These are phyloP conservation scores for Nipponia nippon DNA, from an alignment of 2,113 vertebrate species.

Conservation along the genomic window DNA sequence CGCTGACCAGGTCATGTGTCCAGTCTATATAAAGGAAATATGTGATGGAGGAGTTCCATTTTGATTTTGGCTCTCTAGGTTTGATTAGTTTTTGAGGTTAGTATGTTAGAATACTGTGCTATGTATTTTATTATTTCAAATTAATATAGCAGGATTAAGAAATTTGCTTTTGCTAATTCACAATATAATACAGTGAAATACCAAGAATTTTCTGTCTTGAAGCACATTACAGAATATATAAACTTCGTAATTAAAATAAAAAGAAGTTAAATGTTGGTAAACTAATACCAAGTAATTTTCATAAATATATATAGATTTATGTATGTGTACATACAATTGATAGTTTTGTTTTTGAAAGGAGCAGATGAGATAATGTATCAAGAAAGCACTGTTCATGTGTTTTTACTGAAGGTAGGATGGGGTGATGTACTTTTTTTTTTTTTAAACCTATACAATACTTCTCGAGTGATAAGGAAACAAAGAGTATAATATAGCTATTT, in stretches of 20 bases:
- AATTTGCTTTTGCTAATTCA: background rate
- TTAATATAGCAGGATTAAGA: background rate
- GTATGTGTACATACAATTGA: background rate
- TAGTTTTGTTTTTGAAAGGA: background rate
- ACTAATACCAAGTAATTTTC: background rate
- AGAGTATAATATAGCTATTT: background rate
- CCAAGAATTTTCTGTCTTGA: fast-evolving
- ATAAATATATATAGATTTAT: background rate
- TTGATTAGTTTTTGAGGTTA: background rate
- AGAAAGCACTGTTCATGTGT: background rate
- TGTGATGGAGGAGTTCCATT: background rate
- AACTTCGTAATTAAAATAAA: background rate
- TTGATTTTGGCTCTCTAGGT: background rate
- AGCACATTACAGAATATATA: background rate
- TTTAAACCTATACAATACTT: background rate
- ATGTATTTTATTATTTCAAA: background rate
- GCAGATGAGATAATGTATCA: background rate
- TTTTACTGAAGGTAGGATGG: background rate
- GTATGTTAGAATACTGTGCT: fast-evolving
- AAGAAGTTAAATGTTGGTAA: background rate
- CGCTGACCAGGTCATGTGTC: constrained; percentile 59
- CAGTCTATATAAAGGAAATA: background rate
- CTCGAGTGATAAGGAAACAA: background rate
- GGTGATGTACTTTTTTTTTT: background rate
- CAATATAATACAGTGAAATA: background rate